Conservation (phyloP, 2,113 vertebrate genomes). For the Myotis yumanensis region DNA sequence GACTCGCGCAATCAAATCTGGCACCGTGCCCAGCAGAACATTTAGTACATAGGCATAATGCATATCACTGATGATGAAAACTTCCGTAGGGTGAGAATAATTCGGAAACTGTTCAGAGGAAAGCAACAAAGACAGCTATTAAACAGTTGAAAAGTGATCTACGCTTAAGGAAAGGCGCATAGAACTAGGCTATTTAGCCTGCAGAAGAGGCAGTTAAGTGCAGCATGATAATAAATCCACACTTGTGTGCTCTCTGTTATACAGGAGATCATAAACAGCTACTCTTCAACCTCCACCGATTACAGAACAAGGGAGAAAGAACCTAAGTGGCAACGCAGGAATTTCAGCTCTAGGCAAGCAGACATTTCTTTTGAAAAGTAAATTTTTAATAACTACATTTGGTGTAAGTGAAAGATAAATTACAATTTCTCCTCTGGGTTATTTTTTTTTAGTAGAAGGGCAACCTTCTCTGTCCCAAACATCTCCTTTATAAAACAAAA, state of each 20-base stretch:
- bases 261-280: background rate
- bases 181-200: background rate
- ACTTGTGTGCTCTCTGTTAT: background rate
- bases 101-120: conserved; percentile 32
- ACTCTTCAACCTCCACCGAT: background rate
- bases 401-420: background rate
- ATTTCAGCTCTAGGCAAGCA: background rate
- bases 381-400: conserved; percentile 16
- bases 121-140: conserved; percentile 29
- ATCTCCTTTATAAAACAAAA: conserved; percentile 25
- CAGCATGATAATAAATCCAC: background rate
- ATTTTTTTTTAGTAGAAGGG: conserved; percentile 16
- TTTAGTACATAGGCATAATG: background rate
- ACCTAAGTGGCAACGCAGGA: background rate
- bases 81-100: background rate
- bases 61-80: background rate
- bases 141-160: conserved; percentile 33
- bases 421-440: background rate
- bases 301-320: background rate
- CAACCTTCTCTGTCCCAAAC: background rate
- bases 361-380: background rate
- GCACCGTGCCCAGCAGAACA: background rate
- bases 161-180: background rate
- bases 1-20: background rate
- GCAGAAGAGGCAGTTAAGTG: background rate